A percentile compares a stretch with the other conserved stretches of the same genome.
phyloP scores from a whole-genome alignment of 2,888 invertebrate genomes.

The Archaeoteleia sp. region DNA sequence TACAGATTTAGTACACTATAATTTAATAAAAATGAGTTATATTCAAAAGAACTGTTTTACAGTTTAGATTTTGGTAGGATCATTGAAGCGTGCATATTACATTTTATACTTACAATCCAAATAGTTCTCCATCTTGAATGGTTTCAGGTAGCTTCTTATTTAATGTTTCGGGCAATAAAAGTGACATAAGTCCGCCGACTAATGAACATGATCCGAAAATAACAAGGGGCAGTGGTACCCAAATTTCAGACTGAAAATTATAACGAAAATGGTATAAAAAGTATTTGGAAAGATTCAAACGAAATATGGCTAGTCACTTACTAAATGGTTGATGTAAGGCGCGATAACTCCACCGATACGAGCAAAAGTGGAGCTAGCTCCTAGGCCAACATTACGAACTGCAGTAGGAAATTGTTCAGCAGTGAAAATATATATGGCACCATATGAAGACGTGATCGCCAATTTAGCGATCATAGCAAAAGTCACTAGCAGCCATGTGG shows the following conservation, averaged over 20 bases:
- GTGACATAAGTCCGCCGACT: slow-evolving; percentile 77
- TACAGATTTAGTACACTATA: too few relatives aligned
- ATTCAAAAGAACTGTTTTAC: too few relatives aligned
- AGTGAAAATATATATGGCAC: slow-evolving; percentile 83
- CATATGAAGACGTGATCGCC: slow-evolving; percentile 84
- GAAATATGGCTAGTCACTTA: slow-evolving; percentile 65
- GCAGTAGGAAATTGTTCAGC: slow-evolving; percentile 86
- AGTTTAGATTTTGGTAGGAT: too few relatives aligned
- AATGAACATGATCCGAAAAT: slow-evolving; percentile 79
- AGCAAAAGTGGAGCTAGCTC: slow-evolving; percentile 80
- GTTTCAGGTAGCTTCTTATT: slow-evolving; percentile 81
- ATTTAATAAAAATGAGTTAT: too few relatives aligned
- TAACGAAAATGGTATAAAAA: too few relatives aligned
- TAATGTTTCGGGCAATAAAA: slow-evolving; percentile 81
- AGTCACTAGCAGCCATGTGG: slow-evolving; percentile 77
- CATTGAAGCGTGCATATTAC: too few relatives aligned
- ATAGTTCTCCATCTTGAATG: slow-evolving; percentile 80
- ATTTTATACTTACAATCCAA: slow-evolving; percentile 79
- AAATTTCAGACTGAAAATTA: slow-evolving; percentile 78
- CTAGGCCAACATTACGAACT: slow-evolving; percentile 80
- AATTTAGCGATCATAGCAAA: slow-evolving; percentile 84
- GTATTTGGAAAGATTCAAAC: too few relatives aligned
- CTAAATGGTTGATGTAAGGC: slow-evolving; percentile 78
- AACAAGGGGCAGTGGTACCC: slow-evolving; percentile 78
- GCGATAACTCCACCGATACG: slow-evolving; percentile 80